A percentile compares a stretch with the other conserved stretches of the same genome.
Conservation (phyloP, 2,797 vertebrate species). For the Basileuterus tristriatus region DNA sequence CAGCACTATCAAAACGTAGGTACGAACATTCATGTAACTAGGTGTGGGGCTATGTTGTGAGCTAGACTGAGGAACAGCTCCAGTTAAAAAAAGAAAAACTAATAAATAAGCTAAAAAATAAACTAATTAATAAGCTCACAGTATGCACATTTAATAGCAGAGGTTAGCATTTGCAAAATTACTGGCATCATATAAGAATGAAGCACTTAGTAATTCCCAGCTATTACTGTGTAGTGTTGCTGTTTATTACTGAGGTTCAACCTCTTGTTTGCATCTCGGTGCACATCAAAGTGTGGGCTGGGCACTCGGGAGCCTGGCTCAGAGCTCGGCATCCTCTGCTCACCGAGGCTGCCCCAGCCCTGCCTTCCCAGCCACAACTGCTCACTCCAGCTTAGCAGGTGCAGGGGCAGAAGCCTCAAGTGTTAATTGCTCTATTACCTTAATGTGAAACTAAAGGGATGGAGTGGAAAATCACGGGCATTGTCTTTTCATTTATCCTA, state of each 20-base stretch:
- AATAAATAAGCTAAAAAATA: background rate
- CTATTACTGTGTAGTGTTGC: background rate
- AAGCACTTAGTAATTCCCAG: slow-evolving; percentile 8
- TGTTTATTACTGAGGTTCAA: slow-evolving; percentile 38
- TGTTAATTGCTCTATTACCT: slow-evolving; percentile 61
- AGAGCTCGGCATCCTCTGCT: background rate
- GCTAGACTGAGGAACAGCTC: background rate
- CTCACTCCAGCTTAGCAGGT: background rate
- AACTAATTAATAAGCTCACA: slow-evolving; percentile 1
- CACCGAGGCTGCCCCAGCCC: background rate
- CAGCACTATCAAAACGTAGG: background rate
- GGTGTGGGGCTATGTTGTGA: background rate
- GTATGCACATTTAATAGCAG: background rate
- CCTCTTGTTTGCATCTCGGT: background rate
- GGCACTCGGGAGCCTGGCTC: background rate
- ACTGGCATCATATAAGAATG: background rate
- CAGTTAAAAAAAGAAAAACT: background rate
- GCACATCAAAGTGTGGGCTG: slow-evolving; percentile 3
- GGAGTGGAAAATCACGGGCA: slow-evolving; percentile 38
- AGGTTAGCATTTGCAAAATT: slow-evolving; percentile 15
- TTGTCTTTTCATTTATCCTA: slow-evolving; percentile 63
- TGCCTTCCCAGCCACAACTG: background rate
- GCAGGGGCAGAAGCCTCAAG: slow-evolving; percentile 28
- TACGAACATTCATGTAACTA: background rate
- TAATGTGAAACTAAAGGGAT: slow-evolving; percentile 54